Evolutionary conservation across 2,113 vertebrate species (phyloP).

Genomic region (Otus sunia): DNA sequence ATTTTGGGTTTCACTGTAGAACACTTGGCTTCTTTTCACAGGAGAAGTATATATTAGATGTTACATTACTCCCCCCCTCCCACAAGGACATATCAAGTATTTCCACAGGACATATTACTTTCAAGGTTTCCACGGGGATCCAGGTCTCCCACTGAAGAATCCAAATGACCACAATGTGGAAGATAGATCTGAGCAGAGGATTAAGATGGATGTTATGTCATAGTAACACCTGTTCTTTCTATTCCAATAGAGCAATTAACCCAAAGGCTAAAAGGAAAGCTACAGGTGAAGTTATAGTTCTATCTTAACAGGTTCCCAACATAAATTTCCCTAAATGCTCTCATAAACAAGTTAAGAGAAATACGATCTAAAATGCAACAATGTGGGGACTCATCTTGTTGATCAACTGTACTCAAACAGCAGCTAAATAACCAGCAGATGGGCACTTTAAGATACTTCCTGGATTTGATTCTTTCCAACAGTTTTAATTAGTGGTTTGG

Average conservation of each 20-base stretch:
- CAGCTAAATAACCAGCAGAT: neutral
- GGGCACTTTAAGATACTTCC: neutral
- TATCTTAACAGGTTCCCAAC: neutral
- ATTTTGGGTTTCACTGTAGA: neutral
- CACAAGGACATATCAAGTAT: neutral
- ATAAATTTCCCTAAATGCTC: neutral
- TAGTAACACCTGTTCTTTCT: neutral
- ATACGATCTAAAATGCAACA: neutral
- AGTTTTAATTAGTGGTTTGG: neutral
- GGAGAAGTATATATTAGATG: neutral
- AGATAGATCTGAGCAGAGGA: neutral
- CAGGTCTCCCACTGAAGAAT: neutral
- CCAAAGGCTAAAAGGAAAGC: neutral
- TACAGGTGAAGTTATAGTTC: neutral
- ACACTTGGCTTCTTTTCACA: neutral
- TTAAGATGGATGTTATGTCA: neutral
- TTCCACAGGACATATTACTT: neutral
- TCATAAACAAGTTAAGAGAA: neutral
- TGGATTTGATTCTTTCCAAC: neutral
- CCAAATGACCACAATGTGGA: neutral
- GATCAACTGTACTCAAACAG: neutral
- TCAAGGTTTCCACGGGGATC: neutral
- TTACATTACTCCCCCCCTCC: fast-evolving
- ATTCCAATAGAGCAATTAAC: neutral
- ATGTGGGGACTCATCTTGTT: neutral